Base-by-base conservation (phyloP, 2,797 vertebrate species). In the Cryptoblepharus egeriae region DNA sequence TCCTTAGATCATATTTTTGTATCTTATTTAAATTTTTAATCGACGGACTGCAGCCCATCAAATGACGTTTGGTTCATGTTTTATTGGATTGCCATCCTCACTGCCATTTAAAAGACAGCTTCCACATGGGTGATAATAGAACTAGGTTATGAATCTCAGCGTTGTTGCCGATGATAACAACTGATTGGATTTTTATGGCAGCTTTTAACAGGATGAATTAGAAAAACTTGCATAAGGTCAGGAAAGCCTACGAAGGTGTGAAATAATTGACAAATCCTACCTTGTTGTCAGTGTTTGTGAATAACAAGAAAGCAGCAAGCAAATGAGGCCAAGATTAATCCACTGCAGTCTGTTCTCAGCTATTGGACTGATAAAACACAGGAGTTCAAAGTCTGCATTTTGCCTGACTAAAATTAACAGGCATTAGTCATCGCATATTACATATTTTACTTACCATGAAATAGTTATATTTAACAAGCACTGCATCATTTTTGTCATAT, bases 371-470 rank as follows among this genome's bases (percentile, higher is more conserved):
- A 79, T 68, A 75, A 84, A 75, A 60, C 24, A 74, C 12, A 61
- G 32, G 13, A 72, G 7, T 69, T 20, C 63, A 68, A 49, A 49
- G 73, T 68, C 76, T 60, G 52, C 70, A 74, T 68, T n/a, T 74
- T 68, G n/a, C 24, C 37, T 74, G 52, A 74, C 65, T 79, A 67
- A 65, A 73, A 30, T 37, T 67, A 73, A 35, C 55, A 45, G 30
- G 26, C 63, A 79, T 74, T 74, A 67, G 55, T 65, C 61, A 73
- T 49, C 52, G 45, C n/a, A 35, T 32, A 22, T n/a, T 49, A 78
- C 70, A 74, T 24, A 35, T 60, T 74, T 84, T 79, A 78, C 74
- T 60, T 68, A 37, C 37, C 32, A 45, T 68, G 61, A 74, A 73
- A 74, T 79, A 49, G 11, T 79, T 74, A n/a, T 37, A 68, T 78